Percentiles rank a stretch among this genome's conserved stretches.
Evolutionary conservation across 2,888 invertebrate genomes (phyloP).

Genomic region (Tanytarsus gracilentus): DNA sequence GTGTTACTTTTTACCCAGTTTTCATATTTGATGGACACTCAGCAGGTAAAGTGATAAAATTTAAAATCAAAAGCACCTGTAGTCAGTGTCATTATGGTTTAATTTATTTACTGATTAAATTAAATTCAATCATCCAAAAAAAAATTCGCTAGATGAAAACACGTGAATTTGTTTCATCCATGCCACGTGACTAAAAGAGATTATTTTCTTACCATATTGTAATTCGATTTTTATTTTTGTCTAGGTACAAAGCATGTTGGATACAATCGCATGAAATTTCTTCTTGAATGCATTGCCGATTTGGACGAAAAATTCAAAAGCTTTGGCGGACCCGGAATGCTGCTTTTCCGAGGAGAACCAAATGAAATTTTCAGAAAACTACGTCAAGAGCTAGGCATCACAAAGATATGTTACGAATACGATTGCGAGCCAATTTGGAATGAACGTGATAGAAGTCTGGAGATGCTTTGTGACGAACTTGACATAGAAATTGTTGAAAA

Average conservation of each 20-base stretch:
- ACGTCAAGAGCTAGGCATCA: slow-evolving; percentile 50
- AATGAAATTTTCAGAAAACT: slow-evolving; percentile 49
- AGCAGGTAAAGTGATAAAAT: slow-evolving; percentile 48
- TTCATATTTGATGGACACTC: slow-evolving; percentile 70
- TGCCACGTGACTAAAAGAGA: slow-evolving; percentile 5
- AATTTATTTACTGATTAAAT: neutral
- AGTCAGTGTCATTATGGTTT: no score
- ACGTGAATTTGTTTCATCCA: neutral
- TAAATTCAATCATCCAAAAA: neutral
- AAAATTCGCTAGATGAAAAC: neutral
- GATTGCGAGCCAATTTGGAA: slow-evolving; percentile 67
- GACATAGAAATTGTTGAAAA: slow-evolving; percentile 51
- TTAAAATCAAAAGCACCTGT: neutral
- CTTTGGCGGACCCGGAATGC: slow-evolving; percentile 48
- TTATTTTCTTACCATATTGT: slow-evolving; percentile 5
- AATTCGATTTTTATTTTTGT: slow-evolving; percentile 22
- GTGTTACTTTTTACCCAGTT: slow-evolving; percentile 48
- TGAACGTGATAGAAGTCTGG: slow-evolving; percentile 51
- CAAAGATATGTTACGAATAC: slow-evolving; percentile 51
- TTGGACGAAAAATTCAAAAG: slow-evolving; percentile 51
- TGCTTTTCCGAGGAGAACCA: slow-evolving; percentile 54
- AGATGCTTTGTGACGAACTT: slow-evolving; percentile 47
- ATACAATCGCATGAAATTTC: slow-evolving; percentile 59
- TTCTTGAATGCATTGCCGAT: slow-evolving; percentile 57
- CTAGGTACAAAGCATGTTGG: slow-evolving; percentile 54